These are phyloP conservation scores for Hipparchia semele DNA, from an alignment of 2,888 invertebrate genomes.

Conservation along the genomic window DNA sequence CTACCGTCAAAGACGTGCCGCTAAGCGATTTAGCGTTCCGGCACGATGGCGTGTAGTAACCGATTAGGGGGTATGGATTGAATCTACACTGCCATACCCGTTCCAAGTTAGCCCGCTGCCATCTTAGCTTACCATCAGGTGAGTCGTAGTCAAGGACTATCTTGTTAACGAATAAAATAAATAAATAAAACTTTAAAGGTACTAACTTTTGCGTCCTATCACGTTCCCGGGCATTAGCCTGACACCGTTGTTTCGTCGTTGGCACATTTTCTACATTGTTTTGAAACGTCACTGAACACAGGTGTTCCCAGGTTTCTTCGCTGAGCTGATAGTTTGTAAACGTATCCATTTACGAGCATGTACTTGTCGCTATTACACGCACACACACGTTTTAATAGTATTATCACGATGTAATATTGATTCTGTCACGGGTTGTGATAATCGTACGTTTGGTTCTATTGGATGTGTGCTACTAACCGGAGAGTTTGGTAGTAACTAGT, in stretches of 20 bases:
- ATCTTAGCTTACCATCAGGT: too few species aligned
- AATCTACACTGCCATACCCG: too few species aligned
- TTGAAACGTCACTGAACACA: constrained; percentile 56
- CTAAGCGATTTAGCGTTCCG: too few species aligned
- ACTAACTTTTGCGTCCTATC: constrained; percentile 92
- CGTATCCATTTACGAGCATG: constrained; percentile 58
- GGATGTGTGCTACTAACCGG: constrained; percentile 67
- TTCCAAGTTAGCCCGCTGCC: too few species aligned
- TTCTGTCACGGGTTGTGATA: constrained; percentile 2
- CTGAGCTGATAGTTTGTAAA: constrained; percentile 63
- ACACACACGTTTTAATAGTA: too few species aligned
- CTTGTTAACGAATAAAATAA: too few species aligned
- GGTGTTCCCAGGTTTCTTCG: constrained; percentile 66
- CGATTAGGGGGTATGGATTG: too few species aligned
- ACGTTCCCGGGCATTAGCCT: constrained; percentile 92
- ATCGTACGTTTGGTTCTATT: constrained; percentile 44
- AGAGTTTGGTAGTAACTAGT: constrained; percentile 58
- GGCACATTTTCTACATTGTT: constrained; percentile 58
- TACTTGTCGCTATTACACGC: too few species aligned
- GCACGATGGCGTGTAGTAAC: too few species aligned
- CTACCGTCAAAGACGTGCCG: too few species aligned
- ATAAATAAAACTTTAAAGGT: constrained; percentile 36
- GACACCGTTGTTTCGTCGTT: constrained; percentile 85
- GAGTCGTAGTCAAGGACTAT: too few species aligned
- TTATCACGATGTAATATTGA: neutral